Conservation (phyloP, 2,888 invertebrate genomes). For the Pristionchus exspectatus region DNA sequence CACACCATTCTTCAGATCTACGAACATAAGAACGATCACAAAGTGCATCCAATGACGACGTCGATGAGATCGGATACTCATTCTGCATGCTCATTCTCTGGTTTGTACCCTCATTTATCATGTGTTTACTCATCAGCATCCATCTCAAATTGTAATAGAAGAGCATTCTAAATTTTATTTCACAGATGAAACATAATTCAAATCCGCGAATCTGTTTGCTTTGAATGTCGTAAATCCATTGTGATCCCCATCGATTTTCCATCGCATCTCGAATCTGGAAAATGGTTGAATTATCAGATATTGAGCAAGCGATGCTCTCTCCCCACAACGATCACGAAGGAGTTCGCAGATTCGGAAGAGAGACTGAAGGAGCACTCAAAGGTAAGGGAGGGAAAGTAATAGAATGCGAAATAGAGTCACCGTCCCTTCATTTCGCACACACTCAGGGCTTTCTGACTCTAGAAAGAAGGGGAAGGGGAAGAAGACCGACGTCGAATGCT, state of each 20-base stretch:
- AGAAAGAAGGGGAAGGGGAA: too few species aligned
- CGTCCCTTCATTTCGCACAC: too few species aligned
- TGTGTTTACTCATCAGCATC: background rate
- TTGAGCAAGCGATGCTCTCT: conserved; percentile 50
- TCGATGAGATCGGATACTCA: conserved; percentile 21
- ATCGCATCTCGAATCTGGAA: background rate
- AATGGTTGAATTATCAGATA: conserved; percentile 30
- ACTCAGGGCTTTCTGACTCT: too few species aligned
- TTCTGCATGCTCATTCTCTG: conserved; percentile 32
- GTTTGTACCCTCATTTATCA: background rate
- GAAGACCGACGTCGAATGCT: too few species aligned
- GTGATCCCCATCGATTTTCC: background rate
- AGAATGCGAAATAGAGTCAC: too few species aligned
- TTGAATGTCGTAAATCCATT: background rate
- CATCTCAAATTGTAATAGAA: background rate
- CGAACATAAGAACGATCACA: conserved; percentile 35
- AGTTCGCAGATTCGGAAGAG: background rate
- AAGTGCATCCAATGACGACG: conserved; percentile 37
- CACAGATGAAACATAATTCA: background rate
- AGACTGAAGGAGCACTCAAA: conserved; percentile 34
- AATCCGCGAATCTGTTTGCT: background rate
- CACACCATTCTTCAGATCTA: conserved; percentile 50
- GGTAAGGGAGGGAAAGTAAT: conserved; percentile 17
- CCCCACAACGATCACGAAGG: conserved; percentile 4
- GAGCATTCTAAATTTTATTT: background rate